These are phyloP conservation scores for Desmophyllum pertusum DNA, from an alignment of 92 coral and sea anemone genomes.

Conservation along the genomic window DNA sequence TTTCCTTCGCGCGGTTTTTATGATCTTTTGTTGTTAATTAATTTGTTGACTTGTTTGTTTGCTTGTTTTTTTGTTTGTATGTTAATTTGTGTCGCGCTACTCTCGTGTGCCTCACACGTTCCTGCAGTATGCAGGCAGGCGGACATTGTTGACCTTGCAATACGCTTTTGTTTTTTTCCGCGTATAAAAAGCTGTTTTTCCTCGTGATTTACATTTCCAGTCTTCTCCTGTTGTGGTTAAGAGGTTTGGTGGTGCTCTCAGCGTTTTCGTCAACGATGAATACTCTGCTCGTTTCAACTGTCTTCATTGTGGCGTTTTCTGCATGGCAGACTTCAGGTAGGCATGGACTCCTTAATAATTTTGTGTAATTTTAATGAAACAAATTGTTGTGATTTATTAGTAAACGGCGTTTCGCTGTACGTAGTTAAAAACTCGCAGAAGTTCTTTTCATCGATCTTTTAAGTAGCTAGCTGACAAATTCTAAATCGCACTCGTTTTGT, in stretches of 20 bases:
- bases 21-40: too few species aligned
- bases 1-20: background rate
- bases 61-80: background rate
- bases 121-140: background rate
- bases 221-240: background rate
- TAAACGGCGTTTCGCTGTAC: too few species aligned
- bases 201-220: background rate
- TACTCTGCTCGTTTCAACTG: background rate
- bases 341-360: background rate
- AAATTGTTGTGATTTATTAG: too few species aligned
- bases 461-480: too few species aligned
- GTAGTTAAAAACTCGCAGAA: too few species aligned
- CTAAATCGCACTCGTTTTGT: too few species aligned
- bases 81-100: background rate
- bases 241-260: background rate
- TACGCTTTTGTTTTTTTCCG: background rate
- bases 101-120: conserved; percentile 6
- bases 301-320: background rate
- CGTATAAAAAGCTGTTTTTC: background rate
- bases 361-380: background rate
- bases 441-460: too few species aligned
- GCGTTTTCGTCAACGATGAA: background rate
- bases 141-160: too few species aligned
- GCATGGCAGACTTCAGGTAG: conserved; percentile 15
- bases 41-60: background rate